Base-by-base conservation (phyloP, 1,140 invertebrate species). In the Drosophila azteca region DNA sequence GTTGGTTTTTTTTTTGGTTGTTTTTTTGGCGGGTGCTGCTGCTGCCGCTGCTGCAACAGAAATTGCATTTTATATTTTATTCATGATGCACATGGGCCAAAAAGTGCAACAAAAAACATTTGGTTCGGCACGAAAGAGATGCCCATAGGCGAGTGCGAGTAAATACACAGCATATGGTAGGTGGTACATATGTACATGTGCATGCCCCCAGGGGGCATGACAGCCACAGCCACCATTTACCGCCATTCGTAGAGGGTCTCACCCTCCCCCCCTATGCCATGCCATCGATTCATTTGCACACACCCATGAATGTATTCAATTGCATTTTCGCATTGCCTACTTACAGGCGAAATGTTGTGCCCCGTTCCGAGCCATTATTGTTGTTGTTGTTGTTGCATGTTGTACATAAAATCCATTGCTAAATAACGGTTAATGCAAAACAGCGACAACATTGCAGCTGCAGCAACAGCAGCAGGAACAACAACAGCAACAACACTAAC, bases 31-130 rank as follows among this genome's bases (percentile, higher is more conserved):
- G 13, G 41, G 50, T n/a, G 46, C 50, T 59, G 62, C 46, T 31
- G 63, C 20, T 62, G 81, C 66, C 57, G 64, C 70, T 20, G 17
- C 17, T 1, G 1, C 17, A 20, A 78, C 64, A 66, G 46, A 70
- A 85, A 85, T 78, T 87, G 62, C 79, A 75, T 77, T 87, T 81
- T 67, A 88, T 88, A 88, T 87, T 87, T 87, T 76, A 88, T 85
- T 75, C 65, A 74, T 57, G 70, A 39, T 39, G 35, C 35, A 39
- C 35, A 39, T 39, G 35, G 35, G 24, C 62, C 62, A 66, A 75
- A 67, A 75, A 73, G 46, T 55, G 53, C 35, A 39, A 44, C 50
- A 66, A 75, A 74, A 75, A 67, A 50, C 46, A 31, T 51, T 66
- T 75, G 61, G 65, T 74, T 58, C 41, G 44, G 45, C 3, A 26